Base-by-base conservation (phyloP, 2,797 vertebrate species). In the Prunella strophiata region DNA sequence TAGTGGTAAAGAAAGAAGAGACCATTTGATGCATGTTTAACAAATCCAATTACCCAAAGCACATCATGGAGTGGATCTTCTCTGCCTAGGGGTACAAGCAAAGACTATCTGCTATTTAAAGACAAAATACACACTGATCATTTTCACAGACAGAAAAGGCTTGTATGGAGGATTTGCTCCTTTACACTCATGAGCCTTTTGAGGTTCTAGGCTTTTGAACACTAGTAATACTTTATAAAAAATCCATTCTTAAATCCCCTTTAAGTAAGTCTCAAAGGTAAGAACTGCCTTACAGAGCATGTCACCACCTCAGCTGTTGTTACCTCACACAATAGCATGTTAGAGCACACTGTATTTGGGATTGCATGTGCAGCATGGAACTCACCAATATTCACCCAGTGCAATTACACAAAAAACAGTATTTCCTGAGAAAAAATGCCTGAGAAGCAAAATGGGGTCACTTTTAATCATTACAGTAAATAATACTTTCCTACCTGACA, bases 391-490 rank as follows among this genome's bases (percentile, higher is more conserved):
- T 51, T 88, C 79, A 72, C 40, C 19, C 40, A 47, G 47, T 16
- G 66, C 50, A 66, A 36, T 7, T 71, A 19, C 32, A 63, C 11
- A 42, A 19, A 66, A 91, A 82, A 5, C 43, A 75, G 29, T 2
- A 2, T 52, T 66, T 72, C 76, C 84, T 63, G 32, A 42, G 55
- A 27, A 91, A 84, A 91, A 84, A 72, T 19, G 23, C 36, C 40
- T 18, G 30, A 85, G 75, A 83, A 78, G 86, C 5, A 85, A 80
- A 85, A 71, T 5, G 21, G 52, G 45, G 58, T 61, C 0, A 5
- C 79, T 90, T 88, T 58, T 34, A 51, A 76, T 88, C 74, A 88
- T 42, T 38, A 38, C 62, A 62, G 74, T 66, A 87, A 94, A 91
- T 54, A 47, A 84, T 51, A 38, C 36, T 84, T 88, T 80, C 38